Conservation (phyloP, 64 coral and sea anemone species). For the Cladopsammia gracilis region DNA sequence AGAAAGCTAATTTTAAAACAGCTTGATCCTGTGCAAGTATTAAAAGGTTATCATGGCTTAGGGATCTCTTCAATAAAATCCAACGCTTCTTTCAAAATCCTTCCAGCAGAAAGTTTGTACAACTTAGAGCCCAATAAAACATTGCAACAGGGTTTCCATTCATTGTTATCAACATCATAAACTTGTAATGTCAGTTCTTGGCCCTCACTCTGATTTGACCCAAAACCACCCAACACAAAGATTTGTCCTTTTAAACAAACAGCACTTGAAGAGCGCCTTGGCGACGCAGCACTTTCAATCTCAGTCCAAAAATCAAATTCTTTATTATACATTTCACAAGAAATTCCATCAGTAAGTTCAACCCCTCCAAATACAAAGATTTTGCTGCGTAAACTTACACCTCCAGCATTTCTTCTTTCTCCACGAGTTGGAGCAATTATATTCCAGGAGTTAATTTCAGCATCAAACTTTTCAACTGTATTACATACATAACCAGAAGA, state of each 20-base stretch:
- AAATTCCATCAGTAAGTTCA: neutral
- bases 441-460: slow-evolving; percentile 54
- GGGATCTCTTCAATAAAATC: neutral
- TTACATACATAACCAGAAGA: slow-evolving; percentile 24
- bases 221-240: neutral
- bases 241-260: neutral
- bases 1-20: too few relatives aligned
- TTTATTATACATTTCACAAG: slow-evolving; percentile 64
- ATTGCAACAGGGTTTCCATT: neutral
- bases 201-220: neutral
- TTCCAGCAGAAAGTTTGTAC: neutral
- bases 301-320: neutral
- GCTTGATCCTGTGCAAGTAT: too few relatives aligned
- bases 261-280: neutral
- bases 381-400: slow-evolving; percentile 22
- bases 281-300: neutral
- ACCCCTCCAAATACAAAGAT: slow-evolving; percentile 72
- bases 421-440: slow-evolving; percentile 27
- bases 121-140: neutral
- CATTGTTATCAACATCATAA: neutral
- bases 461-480: neutral
- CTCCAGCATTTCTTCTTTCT: slow-evolving; percentile 32
- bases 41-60: too few relatives aligned
- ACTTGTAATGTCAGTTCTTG: neutral
- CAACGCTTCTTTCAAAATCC: neutral